Conservation (phyloP, 2,888 invertebrate genomes). For the Eupithecia vulgata region DNA sequence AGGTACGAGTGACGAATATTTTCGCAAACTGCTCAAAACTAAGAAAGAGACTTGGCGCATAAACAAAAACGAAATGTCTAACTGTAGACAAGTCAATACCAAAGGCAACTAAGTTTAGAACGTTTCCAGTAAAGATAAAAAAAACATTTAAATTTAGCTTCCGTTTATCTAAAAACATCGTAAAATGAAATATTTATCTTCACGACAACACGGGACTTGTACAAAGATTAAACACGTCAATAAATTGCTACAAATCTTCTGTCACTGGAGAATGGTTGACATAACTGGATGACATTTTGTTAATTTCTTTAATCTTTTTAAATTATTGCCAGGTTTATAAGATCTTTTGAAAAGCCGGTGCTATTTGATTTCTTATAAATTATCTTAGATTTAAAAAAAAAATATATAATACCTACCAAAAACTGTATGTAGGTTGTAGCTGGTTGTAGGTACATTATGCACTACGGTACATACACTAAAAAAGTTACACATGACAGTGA, state of each 20-base stretch:
- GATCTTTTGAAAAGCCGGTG: background rate
- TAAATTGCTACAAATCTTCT: constrained; percentile 35
- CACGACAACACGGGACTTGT: constrained; percentile 1
- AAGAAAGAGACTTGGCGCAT: background rate
- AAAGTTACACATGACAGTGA: background rate
- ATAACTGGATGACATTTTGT: constrained; percentile 15
- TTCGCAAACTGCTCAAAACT: background rate
- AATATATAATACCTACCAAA: background rate
- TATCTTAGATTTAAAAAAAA: background rate
- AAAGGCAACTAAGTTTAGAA: background rate
- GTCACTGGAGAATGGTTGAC: constrained; percentile 24
- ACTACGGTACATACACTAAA: background rate
- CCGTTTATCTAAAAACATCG: constrained; percentile 9
- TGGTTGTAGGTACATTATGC: background rate
- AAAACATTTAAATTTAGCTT: background rate
- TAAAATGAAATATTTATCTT: constrained; percentile 23
- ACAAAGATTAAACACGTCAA: constrained; percentile 21
- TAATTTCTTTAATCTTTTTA: constrained; percentile 31
- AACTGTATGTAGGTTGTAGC: background rate
- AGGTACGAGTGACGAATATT: background rate
- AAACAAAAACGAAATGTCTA: background rate
- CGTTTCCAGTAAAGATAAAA: background rate
- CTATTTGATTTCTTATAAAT: background rate
- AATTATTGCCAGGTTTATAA: background rate
- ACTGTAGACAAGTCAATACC: background rate